Percentiles rank a stretch among this genome's conserved stretches.
These are phyloP conservation scores for Caerostris extrusa DNA, from an alignment of 1,140 invertebrate genomes.

Conservation along the genomic window DNA sequence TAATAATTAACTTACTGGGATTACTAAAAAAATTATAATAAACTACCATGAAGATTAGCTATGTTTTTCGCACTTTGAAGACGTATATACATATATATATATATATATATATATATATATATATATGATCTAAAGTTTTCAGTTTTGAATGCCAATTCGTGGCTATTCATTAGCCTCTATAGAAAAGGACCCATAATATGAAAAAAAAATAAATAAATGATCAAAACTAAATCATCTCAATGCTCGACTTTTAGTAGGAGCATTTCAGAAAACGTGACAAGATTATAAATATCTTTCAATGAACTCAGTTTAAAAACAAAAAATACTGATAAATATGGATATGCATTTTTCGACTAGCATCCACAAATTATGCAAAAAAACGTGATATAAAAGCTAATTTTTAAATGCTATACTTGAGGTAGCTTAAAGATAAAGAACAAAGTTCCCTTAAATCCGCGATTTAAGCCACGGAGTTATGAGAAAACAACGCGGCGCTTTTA, in stretches of 20 bases:
- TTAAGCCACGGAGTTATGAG: neutral
- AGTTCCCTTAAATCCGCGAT: neutral
- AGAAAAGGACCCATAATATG: neutral
- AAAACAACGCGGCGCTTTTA: neutral
- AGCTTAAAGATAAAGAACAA: neutral
- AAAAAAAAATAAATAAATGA: conserved; percentile 7
- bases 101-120: too few relatives aligned
- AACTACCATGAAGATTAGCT: too few relatives aligned
- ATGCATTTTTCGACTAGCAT: neutral
- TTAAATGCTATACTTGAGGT: neutral
- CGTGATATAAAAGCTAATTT: neutral
- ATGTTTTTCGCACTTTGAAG: too few relatives aligned
- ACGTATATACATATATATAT: too few relatives aligned
- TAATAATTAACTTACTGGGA: too few relatives aligned
- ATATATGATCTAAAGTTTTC: neutral
- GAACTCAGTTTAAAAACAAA: neutral
- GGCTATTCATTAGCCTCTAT: neutral
- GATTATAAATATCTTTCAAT: conserved; percentile 12
- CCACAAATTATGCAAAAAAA: conserved; percentile 5
- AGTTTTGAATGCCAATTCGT: neutral
- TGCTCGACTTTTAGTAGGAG: neutral
- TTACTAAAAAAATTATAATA: too few relatives aligned
- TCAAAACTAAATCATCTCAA: conserved; percentile 2
- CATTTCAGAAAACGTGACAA: neutral
- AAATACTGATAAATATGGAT: conserved; percentile 3